These are phyloP conservation scores for Donacobius atricapilla DNA, from an alignment of 2,113 vertebrate species.

Conservation along the genomic window DNA sequence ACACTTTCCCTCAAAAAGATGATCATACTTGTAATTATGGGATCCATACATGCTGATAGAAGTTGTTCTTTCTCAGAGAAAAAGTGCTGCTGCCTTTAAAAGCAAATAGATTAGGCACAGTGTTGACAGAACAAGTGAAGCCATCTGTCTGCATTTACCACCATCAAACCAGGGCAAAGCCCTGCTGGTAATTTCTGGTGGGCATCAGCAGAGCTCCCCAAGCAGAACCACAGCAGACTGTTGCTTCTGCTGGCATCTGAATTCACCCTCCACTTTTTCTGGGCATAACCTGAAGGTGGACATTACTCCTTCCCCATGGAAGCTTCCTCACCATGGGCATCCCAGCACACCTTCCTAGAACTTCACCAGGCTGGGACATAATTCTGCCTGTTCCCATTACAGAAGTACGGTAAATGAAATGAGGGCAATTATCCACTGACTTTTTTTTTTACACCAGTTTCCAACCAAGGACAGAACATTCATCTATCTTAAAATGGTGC, in stretches of 20 bases:
- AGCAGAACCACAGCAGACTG: not conserved
- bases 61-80: not conserved
- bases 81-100: not conserved
- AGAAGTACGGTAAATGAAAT: not conserved
- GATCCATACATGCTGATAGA: not conserved
- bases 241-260: not conserved
- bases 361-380: not conserved
- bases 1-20: not conserved
- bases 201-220: fast-evolving
- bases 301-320: fast-evolving
- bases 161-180: not conserved
- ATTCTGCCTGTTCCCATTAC: not conserved
- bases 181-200: fast-evolving
- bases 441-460: not conserved
- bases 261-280: not conserved
- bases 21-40: not conserved
- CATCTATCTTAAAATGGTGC: not conserved
- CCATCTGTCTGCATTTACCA: not conserved
- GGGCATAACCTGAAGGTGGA: not conserved
- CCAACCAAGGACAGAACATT: not conserved
- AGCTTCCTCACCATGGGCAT: fast-evolving
- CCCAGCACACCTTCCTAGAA: not conserved
- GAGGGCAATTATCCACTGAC: not conserved
- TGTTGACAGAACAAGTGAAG: not conserved
- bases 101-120: not conserved